Percentiles rank a stretch among this genome's conserved stretches.
phyloP scores from a whole-genome alignment of 1,140 invertebrate genomes.

The Sycophaga agraensis region DNA sequence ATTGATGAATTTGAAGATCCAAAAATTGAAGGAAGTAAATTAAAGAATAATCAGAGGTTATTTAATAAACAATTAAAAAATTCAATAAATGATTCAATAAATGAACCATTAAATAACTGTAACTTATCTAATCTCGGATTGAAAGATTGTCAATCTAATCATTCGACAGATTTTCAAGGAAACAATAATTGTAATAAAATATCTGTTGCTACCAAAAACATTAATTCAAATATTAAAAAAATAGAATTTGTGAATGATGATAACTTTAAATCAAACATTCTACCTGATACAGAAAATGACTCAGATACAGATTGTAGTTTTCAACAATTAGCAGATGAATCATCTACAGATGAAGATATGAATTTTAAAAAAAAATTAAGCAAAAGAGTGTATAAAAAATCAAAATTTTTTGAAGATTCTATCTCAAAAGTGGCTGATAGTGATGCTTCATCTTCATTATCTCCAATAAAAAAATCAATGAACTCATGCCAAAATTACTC shows the following conservation, averaged over 20 bases:
- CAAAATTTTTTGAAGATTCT: neutral
- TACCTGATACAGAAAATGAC: neutral
- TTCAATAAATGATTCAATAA: neutral
- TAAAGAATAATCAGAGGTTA: too few species aligned
- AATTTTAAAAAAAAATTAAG: conserved; percentile 1
- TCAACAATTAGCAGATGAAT: conserved; percentile 4
- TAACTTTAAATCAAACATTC: neutral
- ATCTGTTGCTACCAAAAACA: neutral
- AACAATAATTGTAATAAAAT: neutral
- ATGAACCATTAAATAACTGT: neutral
- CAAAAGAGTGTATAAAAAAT: neutral
- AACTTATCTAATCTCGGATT: too few species aligned
- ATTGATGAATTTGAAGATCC: conserved; percentile 16
- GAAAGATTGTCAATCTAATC: too few species aligned
- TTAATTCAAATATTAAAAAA: neutral
- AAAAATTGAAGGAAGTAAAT: neutral
- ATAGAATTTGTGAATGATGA: neutral
- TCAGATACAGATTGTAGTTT: neutral
- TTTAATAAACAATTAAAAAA: neutral
- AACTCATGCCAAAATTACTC: neutral
- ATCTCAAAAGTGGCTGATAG: neutral
- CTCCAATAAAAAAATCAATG: neutral
- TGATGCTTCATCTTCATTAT: neutral
- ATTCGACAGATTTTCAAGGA: neutral
- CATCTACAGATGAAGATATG: conserved; percentile 12